Evolutionary conservation across 2,113 vertebrate species (phyloP).

Genomic region (Parotia lawesii): DNA sequence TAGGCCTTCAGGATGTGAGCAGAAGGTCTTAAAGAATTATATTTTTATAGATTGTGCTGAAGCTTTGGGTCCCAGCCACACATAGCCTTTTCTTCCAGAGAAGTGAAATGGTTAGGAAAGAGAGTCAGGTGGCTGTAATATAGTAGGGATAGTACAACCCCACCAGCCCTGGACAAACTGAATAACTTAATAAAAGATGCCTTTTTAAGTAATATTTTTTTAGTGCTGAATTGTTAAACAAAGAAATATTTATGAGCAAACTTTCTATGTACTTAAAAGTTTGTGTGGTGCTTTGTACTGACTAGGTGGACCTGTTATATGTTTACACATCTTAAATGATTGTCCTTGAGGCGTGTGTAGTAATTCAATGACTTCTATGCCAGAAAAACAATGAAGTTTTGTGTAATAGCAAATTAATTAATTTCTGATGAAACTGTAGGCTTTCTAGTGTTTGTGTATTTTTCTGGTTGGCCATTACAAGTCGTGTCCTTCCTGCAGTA

Average conservation of each 20-base stretch:
- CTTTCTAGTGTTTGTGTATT: slow-evolving; percentile 49
- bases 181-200: slow-evolving; percentile 68
- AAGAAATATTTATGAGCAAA: slow-evolving; percentile 67
- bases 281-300: slow-evolving; percentile 68
- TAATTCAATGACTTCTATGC: slow-evolving; percentile 19
- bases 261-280: slow-evolving; percentile 64
- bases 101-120: not conserved
- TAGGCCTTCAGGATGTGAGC: slow-evolving; percentile 56
- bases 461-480: slow-evolving; percentile 38
- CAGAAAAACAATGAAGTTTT: slow-evolving; percentile 21
- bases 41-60: slow-evolving; percentile 65
- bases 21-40: slow-evolving; percentile 59
- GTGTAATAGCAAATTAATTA: slow-evolving; percentile 32
- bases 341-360: slow-evolving; percentile 10
- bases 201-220: slow-evolving; percentile 72
- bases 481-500: slow-evolving; percentile 49
- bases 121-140: slow-evolving; percentile 49
- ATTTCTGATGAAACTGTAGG: slow-evolving; percentile 47
- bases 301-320: slow-evolving; percentile 35
- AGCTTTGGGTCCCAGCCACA: slow-evolving; percentile 51
- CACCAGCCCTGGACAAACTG: slow-evolving; percentile 60
- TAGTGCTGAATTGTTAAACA: slow-evolving; percentile 67
- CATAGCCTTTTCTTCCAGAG: slow-evolving; percentile 45
- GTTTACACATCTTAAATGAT: slow-evolving; percentile 57
- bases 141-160: slow-evolving; percentile 54